Base-by-base conservation (phyloP, 2,797 vertebrate genomes). In the Lutjanus argentimaculatus region DNA sequence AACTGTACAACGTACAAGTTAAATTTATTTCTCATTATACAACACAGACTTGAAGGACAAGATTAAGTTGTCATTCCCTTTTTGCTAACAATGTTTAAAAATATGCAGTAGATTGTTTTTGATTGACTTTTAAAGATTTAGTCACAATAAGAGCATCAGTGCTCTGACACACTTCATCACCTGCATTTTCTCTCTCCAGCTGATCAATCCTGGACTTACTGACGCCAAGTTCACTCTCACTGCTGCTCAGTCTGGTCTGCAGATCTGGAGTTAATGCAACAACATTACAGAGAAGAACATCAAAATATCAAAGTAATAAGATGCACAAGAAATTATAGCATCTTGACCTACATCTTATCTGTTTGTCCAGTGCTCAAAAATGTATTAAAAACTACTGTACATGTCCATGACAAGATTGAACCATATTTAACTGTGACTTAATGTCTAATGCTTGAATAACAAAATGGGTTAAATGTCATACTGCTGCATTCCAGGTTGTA, bases 231-330 rank as follows among this genome's bases (percentile, higher is more conserved):
- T 56, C n/a, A 13, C 30, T 61, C 59, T 43, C n/a, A 17, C 62
- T 65, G 62, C 45, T 25, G 8, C 45, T 65, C 62, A 65, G 62
- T 10, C 62, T 48, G 62, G 45, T 48, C n/a, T 25, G 56, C 30
- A 58, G 2, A 15, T 58, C 56, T 58, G 56, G 25, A 36, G 30
- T 64, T 1, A 11, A 62, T 13, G 48, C 14, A 36, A 52, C 1
- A 13, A 25, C 14, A 45, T 17, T 10, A 40, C 3, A 53, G 25
- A 52, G 4, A 36, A 17, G 22, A 58, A 21, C 15, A 14, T 46
- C 42, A 57, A 57, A 49, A 22, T 43, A 16, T 15, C 13, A 22
- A 36, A 52, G 10, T 14, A 2, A 7, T 36, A 36, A 36, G 30
- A 46, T 46, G 11, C 17, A 67, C 65, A 67, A 25, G 15, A 25